Evolutionary conservation across 2,888 invertebrate genomes (phyloP).

Genomic region (Drosophila parthenogenetica): DNA sequence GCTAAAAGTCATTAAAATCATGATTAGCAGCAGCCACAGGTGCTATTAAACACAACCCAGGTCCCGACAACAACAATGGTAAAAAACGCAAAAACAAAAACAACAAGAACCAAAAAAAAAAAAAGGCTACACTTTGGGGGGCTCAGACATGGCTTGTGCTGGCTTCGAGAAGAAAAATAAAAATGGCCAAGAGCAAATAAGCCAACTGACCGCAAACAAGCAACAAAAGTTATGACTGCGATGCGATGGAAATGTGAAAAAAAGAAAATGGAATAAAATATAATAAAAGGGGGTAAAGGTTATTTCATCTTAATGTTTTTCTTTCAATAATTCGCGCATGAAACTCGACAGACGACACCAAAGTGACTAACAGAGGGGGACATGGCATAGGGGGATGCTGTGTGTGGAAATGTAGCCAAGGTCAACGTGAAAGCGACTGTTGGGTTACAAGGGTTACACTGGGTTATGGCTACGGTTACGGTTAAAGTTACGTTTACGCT

Average conservation of each 20-base stretch:
- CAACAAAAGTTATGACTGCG: slow-evolving; percentile 49
- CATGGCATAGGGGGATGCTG: background rate
- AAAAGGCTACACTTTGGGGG: slow-evolving; percentile 15
- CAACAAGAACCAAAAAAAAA: background rate
- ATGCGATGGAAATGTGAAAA: background rate
- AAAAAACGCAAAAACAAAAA: background rate
- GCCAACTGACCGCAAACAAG: slow-evolving; percentile 61
- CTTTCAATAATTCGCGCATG: slow-evolving; percentile 67
- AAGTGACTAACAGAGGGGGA: background rate
- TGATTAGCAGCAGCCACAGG: slow-evolving; percentile 74
- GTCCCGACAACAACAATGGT: slow-evolving; percentile 1
- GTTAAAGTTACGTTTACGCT: slow-evolving; percentile 7
- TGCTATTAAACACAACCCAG: slow-evolving; percentile 59
- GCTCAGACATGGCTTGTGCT: slow-evolving; percentile 19
- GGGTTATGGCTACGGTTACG: slow-evolving; percentile 29
- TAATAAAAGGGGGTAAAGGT: background rate
- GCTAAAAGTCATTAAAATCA: slow-evolving; percentile 72
- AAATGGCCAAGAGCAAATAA: slow-evolving; percentile 55
- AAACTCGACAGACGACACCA: slow-evolving; percentile 19
- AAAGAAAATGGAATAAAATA: background rate
- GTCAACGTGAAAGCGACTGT: slow-evolving; percentile 27
- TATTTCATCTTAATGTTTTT: slow-evolving; percentile 66
- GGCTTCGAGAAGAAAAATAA: slow-evolving; percentile 9
- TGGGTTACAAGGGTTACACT: slow-evolving; percentile 36
- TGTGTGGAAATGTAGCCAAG: slow-evolving; percentile 18